Evolutionary conservation across 2,888 invertebrate species (phyloP).

Genomic region (Pristionchus fissidentatus): DNA sequence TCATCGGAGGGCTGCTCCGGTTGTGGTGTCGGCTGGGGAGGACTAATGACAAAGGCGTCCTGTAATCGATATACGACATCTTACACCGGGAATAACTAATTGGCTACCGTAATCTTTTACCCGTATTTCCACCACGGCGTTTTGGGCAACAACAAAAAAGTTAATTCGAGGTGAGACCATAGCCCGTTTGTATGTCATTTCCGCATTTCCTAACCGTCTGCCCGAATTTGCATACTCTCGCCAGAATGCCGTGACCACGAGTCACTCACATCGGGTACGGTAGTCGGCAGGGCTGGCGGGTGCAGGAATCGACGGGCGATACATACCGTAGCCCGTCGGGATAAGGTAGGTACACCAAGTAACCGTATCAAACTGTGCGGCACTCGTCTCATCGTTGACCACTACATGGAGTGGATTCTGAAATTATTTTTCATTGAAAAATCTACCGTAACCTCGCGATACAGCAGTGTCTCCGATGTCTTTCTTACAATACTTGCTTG

Average conservation of each 20-base stretch:
- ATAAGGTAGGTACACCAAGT: conserved; percentile 8
- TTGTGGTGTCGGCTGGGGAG: background rate
- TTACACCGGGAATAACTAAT: no score
- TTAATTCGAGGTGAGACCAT: no score
- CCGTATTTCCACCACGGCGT: no score
- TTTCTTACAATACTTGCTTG: background rate
- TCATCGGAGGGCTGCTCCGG: background rate
- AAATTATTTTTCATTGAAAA: background rate
- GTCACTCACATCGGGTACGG: no score
- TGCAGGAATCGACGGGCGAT: background rate
- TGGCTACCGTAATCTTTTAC: no score
- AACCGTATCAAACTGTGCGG: background rate
- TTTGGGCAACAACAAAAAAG: no score
- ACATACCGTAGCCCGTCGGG: background rate
- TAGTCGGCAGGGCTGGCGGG: background rate
- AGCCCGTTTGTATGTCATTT: no score
- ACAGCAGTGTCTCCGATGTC: conserved; percentile 5
- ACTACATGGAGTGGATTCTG: conserved; percentile 17
- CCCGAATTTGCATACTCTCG: no score
- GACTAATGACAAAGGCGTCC: no score
- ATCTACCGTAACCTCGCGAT: background rate
- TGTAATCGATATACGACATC: no score
- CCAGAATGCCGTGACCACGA: no score
- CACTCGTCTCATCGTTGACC: background rate
- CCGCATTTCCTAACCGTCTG: no score